Evolutionary conservation across 2,888 invertebrate genomes (phyloP).

Genomic region (Drosophila falleni): DNA sequence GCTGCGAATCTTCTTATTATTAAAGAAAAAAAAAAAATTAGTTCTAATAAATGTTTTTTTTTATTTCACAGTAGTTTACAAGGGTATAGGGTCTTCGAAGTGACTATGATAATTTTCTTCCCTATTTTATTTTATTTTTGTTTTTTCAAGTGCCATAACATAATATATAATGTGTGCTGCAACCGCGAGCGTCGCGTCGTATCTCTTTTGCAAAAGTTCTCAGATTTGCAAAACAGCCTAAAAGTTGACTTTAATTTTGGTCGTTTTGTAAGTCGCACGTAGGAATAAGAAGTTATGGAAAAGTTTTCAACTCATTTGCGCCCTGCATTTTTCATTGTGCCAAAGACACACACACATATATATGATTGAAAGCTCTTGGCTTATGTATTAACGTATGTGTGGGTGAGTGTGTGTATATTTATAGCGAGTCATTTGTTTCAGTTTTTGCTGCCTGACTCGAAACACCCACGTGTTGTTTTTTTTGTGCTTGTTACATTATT

Average conservation of each 20-base stretch:
- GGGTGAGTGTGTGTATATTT: slow-evolving; percentile 55
- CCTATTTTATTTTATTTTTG: slow-evolving; percentile 11
- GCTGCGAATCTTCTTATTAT: no score
- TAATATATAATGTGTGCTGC: slow-evolving; percentile 12
- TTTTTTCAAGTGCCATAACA: slow-evolving; percentile 35
- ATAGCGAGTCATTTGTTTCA: slow-evolving; percentile 74
- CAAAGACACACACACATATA: slow-evolving; percentile 40
- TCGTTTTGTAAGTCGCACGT: slow-evolving; percentile 45
- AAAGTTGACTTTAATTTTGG: slow-evolving; percentile 68
- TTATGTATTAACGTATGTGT: slow-evolving; percentile 9
- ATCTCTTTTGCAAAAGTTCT: slow-evolving; percentile 56
- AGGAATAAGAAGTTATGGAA: slow-evolving; percentile 64
- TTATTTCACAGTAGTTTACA: no score
- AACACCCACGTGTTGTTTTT: slow-evolving; percentile 35
- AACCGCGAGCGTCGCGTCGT: slow-evolving; percentile 16
- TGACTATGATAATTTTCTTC: background rate
- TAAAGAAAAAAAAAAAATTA: no score
- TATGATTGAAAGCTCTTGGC: slow-evolving; percentile 24
- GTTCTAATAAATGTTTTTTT: no score
- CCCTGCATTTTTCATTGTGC: slow-evolving; percentile 72
- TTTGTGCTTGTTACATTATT: slow-evolving; percentile 59
- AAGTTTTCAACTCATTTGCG: slow-evolving; percentile 81
- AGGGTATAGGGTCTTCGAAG: background rate
- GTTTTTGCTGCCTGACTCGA: slow-evolving; percentile 49
- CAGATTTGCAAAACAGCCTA: slow-evolving; percentile 58